Evolutionary conservation across 23 tunicate species (phyloP).

Genomic region (Styela plicata): DNA sequence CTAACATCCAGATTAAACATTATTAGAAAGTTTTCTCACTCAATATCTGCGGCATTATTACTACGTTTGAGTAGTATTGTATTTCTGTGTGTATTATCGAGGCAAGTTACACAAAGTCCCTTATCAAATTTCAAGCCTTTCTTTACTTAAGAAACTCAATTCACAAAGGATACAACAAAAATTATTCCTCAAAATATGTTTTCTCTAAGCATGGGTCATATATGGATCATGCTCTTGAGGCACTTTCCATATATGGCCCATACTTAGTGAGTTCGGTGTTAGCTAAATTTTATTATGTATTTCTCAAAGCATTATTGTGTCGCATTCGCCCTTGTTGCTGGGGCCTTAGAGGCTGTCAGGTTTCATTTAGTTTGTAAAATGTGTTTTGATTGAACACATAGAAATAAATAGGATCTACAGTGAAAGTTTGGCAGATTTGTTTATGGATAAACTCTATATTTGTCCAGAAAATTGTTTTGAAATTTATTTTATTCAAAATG

Average conservation of each 20-base stretch:
- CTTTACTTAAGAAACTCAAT: not conserved
- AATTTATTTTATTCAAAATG: not conserved
- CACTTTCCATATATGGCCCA: too few species aligned
- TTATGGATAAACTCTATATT: not conserved
- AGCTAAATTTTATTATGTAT: too few species aligned
- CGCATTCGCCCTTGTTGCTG: not conserved
- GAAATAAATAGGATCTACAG: not conserved
- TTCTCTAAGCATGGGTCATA: too few species aligned
- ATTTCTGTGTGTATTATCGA: not conserved
- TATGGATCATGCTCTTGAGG: too few species aligned
- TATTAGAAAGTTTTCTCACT: too few species aligned
- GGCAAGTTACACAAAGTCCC: not conserved
- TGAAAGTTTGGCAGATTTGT: not conserved
- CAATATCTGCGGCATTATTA: too few species aligned
- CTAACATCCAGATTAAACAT: too few species aligned
- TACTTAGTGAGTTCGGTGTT: too few species aligned
- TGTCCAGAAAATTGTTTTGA: too few species aligned
- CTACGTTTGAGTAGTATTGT: not conserved
- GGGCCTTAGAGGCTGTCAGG: not conserved
- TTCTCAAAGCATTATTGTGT: not conserved
- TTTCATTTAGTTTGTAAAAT: not conserved
- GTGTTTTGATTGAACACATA: not conserved
- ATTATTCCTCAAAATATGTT: too few species aligned
- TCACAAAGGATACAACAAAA: not conserved
- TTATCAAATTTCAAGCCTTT: not conserved